A percentile compares a stretch with the other conserved stretches of the same genome.
Conservation (phyloP, 2,888 invertebrate species). For the Himalopsyche tibetana region DNA sequence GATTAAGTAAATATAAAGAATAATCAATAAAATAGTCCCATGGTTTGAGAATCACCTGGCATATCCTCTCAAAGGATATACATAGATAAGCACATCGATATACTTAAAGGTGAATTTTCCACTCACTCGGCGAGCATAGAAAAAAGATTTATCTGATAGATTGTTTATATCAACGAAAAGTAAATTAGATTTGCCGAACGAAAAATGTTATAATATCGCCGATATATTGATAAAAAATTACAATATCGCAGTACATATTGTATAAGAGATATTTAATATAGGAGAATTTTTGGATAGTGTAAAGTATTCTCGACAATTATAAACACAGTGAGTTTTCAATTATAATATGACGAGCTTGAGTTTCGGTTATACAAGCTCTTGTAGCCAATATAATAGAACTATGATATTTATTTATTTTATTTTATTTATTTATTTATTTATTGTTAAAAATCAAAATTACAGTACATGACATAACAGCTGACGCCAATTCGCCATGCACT, state of each 20-base stretch:
- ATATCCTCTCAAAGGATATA: neutral
- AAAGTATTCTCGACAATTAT: no score
- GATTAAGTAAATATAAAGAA: neutral
- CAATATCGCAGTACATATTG: neutral
- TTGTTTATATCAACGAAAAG: slow-evolving; percentile 44
- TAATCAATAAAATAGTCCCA: neutral
- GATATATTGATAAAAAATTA: neutral
- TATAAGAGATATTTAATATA: no score
- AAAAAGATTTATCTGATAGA: slow-evolving; percentile 55
- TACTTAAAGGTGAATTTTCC: slow-evolving; percentile 22
- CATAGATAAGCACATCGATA: neutral
- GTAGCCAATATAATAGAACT: no score
- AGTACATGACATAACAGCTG: no score
- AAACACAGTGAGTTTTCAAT: no score
- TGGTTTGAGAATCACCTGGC: neutral
- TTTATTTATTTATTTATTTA: no score
- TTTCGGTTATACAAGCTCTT: no score
- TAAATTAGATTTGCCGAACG: slow-evolving; percentile 36
- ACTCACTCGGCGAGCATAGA: neutral
- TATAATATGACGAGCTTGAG: no score
- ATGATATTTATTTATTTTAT: no score
- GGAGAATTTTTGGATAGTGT: no score
- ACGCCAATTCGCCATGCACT: no score
- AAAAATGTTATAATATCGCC: slow-evolving; percentile 35
- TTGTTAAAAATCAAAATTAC: no score